phyloP scores from a whole-genome alignment of 2,113 vertebrate genomes.

The Tetrao urogallus region DNA sequence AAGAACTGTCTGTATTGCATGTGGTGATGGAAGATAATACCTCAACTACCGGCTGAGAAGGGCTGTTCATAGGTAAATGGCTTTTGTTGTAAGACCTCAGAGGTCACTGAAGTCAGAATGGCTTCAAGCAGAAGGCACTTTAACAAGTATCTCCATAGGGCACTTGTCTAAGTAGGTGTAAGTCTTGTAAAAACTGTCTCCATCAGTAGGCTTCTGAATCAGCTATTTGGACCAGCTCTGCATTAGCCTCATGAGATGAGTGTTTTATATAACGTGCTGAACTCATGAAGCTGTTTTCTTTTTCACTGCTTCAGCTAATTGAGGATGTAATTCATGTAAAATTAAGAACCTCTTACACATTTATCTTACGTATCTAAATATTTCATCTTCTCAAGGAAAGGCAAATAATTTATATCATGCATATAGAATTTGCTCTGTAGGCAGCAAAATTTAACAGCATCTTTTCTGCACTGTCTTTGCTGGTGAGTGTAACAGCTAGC shows the following conservation, averaged over 20 bases:
- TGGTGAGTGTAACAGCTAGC: neutral
- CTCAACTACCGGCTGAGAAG: neutral
- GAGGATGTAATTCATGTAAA: slow-evolving; percentile 12
- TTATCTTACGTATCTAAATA: slow-evolving; percentile 17
- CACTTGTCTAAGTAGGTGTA: neutral
- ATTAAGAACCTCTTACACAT: slow-evolving; percentile 5
- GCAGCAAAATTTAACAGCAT: neutral
- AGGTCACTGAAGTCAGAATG: neutral
- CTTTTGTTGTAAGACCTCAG: neutral
- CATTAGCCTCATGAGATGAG: neutral
- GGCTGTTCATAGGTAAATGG: neutral
- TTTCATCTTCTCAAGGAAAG: neutral
- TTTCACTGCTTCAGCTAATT: slow-evolving; percentile 26
- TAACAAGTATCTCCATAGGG: neutral
- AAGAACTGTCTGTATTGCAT: neutral
- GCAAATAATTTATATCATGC: neutral
- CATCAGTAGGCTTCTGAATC: neutral
- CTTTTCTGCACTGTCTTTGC: neutral
- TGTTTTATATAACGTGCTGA: neutral
- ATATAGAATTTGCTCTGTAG: neutral
- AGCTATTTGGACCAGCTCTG: neutral
- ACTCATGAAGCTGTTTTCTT: slow-evolving; percentile 32
- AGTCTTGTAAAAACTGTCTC: neutral
- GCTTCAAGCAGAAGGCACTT: neutral
- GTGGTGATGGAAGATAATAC: neutral